Evolutionary conservation across 2,888 invertebrate species (phyloP), one percentile per base, ranked within the genome.

Genomic region (Patella caerulea): DNA sequence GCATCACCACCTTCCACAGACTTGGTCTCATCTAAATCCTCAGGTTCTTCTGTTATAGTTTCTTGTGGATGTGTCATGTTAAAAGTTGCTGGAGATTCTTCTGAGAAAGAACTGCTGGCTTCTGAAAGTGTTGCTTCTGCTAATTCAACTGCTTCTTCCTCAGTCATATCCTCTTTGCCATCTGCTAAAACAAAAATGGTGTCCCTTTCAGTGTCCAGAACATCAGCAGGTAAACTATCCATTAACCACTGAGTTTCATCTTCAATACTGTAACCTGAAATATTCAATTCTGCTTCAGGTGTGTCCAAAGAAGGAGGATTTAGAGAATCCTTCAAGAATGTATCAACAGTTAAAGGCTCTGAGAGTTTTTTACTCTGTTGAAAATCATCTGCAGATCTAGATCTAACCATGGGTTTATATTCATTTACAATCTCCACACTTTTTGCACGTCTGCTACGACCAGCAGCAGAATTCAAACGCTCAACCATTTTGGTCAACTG

Each of bases 391-490:
- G 65, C 65, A 19, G 65, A 65, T 24, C 24, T 65, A 12, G 65
- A 65, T 24, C 65, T 65, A 19, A 19, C 19, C 0, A 65, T 65
- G 24, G 9, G 19, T 19, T 34, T 53, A 24, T 24, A n/a, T 29
- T 45, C 34, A 52, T 15, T 72, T 45, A 45, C 14, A 19, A 59
- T 15, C 17, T 75, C 70, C 34, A 45, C 75, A n/a, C 76, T 56
- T 34, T 29, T 7, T 7, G 34, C 12, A 1, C 72, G n/a, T 34
- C 72, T 78, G 69, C 71, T 78, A 54, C 78, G 74, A 7, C 75
- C 72, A 17, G 90, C 90, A 14, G 90, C 90, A 69, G 78, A 80
- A 79, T 91, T 91, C 34, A 91, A 80, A 72, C 90, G 79, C 52
- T 88, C 81, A 4, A 87, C 88, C 75, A 91, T 86, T 76, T 86